Evolutionary conservation across 2,113 vertebrate genomes (phyloP).

Genomic region (Saguinus imperator): DNA sequence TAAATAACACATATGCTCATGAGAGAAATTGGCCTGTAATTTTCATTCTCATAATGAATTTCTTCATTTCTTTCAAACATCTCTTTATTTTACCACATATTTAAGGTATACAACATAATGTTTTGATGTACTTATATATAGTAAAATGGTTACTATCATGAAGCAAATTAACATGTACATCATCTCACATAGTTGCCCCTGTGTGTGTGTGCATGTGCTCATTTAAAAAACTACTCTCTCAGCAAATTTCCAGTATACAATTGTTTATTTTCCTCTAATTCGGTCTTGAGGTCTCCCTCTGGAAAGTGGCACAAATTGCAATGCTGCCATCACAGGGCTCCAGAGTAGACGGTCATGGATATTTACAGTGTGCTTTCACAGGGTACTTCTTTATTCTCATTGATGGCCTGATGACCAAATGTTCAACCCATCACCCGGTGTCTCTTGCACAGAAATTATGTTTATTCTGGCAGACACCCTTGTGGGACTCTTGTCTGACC

Average conservation of each 20-base stretch:
- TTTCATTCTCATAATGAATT: background rate
- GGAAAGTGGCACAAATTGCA: background rate
- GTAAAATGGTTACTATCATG: background rate
- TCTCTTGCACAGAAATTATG: background rate
- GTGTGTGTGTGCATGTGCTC: background rate
- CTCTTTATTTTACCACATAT: background rate
- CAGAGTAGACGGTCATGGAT: background rate
- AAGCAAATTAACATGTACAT: background rate
- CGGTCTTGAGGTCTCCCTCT: background rate
- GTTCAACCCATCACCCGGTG: background rate
- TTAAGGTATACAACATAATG: background rate
- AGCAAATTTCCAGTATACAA: background rate
- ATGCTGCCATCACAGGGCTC: too few species aligned
- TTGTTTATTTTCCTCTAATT: background rate
- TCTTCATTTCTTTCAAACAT: background rate
- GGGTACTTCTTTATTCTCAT: background rate
- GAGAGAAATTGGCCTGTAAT: background rate
- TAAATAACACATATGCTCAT: background rate
- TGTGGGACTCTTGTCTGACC: background rate
- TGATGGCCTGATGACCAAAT: background rate
- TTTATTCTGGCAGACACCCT: background rate
- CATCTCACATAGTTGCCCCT: background rate
- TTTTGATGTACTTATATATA: background rate
- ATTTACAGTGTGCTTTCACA: background rate
- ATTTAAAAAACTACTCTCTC: background rate